Base-by-base conservation (phyloP, 2,797 vertebrate species). In the Dallia pectoralis region DNA sequence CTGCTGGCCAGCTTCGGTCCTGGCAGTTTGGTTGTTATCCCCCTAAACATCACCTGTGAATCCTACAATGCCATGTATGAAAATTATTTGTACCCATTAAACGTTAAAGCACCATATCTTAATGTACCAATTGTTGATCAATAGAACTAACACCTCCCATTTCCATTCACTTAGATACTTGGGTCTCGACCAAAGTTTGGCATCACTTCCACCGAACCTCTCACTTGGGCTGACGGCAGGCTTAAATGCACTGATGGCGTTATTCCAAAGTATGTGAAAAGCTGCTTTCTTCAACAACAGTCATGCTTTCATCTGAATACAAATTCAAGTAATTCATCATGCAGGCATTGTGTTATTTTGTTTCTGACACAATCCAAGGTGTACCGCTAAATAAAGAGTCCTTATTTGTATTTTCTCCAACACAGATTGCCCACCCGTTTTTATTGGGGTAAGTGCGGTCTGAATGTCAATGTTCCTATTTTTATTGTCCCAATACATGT, bases 61-160 rank as follows among this genome's bases (percentile, higher is more conserved):
- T 84, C 78, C 66, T 86, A 82, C 33, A 2, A 33, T 51, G 75
- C 75, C 14, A 86, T 87, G 87, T 87, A 78, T 77, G 86, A 74
- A n/a, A 48, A 5, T 11, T 61, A 32, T 22, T 49, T 22, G 19
- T 18, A 19, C 4, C 16, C 16, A 49, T 16, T 18, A 49, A 49
- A 49, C 16, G 4, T 49, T 18, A 49, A 49, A 6, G 48, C 16
- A 49, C 48, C 19, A 6, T 1, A 14, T 49, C 48, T 14, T 49
- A 49, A 19, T 16, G 16, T 49, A 40, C 30, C 33, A 16, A 53
- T 25, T 2, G 22, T 22, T 18, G 19, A 48, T 5, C 4, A 15
- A 64, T 19, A 16, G 22, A 47, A 22, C 8, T 15, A 36, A 44
- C 62, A 4, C 29, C 33, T 67, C 4, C 48, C n/a, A n/a, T n/a